Evolutionary conservation across 2,797 vertebrate genomes (phyloP), one percentile per base, ranked within the genome.

Genomic region (Macropus fuliginosus): DNA sequence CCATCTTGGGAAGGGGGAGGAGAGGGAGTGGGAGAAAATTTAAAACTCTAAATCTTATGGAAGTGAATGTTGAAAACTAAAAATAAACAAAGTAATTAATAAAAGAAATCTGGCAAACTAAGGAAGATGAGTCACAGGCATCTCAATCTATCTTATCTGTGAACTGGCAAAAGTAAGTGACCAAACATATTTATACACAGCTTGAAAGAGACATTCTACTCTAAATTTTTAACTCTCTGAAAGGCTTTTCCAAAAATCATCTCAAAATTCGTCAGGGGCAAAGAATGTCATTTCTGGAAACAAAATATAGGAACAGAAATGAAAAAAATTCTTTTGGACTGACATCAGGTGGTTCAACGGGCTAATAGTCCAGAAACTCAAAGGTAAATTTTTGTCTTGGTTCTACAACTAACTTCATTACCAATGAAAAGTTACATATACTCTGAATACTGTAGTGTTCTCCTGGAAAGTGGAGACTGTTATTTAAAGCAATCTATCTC

Each of bases 401-500:
- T 54, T 93, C 96, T 91, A 12, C 56, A 56, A 95, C 27, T 46
- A 91, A 94, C 59, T 91, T 96, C 90, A 90, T 92, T 92, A 92
- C 87, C 91, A 81, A 0, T 13, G 74, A 91, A 91, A 96, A 96
- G 93, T n/a, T 81, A 74, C 91, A 4, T 55, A 93, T 56, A 59
- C 55, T 91, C 90, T 93, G 95, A 96, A 95, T 34, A 81, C 40
- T 90, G 52, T 10, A 91, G 55, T 66, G 66, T 10, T 91, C 92
- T 96, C 94, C 92, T 90, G 66, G 55, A 95, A 93, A 95, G 55
- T 31, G 93, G n/a, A 94, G 21, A 46, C 27, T 94, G 93, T 24
- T n/a, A 93, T 93, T 97, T 93, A 96, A 95, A 81, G 40, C 95
- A 95, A 94, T 54, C 57, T 91, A 93, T 14, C 93, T 95, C 89